Percentiles rank a stretch among this genome's conserved stretches.
Evolutionary conservation across 2,888 invertebrate species (phyloP).

Genomic region (Arctia plantaginis): DNA sequence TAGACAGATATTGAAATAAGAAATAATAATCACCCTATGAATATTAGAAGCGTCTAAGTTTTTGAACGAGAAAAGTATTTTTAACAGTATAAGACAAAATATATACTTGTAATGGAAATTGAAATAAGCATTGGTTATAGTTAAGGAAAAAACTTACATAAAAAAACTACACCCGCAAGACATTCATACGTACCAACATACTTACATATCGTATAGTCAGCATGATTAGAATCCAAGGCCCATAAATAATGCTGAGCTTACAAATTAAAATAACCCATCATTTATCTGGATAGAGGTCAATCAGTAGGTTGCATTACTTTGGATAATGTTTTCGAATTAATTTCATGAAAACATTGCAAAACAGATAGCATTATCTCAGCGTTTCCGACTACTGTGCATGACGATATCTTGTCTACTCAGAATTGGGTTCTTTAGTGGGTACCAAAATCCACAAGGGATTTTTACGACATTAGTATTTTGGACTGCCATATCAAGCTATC

Average conservation of each 20-base stretch:
- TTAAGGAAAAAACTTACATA: background rate
- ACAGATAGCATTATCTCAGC: conserved; percentile 67
- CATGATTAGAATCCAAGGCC: background rate
- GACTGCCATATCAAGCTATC: no score
- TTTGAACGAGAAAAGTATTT: background rate
- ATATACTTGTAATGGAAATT: background rate
- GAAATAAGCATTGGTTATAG: background rate
- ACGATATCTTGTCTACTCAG: conserved; percentile 56
- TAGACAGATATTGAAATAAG: background rate
- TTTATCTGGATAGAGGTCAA: background rate
- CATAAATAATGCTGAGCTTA: no score
- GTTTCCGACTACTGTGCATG: conserved; percentile 54
- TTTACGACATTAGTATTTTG: no score
- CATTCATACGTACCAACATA: no score
- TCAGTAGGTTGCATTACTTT: background rate
- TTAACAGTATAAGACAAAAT: background rate
- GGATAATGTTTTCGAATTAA: conserved; percentile 19
- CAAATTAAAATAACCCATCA: background rate
- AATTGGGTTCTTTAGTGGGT: conserved; percentile 53
- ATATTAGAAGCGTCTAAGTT: background rate
- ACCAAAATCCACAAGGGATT: background rate
- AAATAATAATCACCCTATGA: no score
- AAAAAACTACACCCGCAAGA: background rate
- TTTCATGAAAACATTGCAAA: conserved; percentile 51
- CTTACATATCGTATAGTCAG: no score